Evolutionary conservation across 2,797 vertebrate genomes (phyloP), one percentile per base, ranked within the genome.

Genomic region (Macropus fuliginosus): DNA sequence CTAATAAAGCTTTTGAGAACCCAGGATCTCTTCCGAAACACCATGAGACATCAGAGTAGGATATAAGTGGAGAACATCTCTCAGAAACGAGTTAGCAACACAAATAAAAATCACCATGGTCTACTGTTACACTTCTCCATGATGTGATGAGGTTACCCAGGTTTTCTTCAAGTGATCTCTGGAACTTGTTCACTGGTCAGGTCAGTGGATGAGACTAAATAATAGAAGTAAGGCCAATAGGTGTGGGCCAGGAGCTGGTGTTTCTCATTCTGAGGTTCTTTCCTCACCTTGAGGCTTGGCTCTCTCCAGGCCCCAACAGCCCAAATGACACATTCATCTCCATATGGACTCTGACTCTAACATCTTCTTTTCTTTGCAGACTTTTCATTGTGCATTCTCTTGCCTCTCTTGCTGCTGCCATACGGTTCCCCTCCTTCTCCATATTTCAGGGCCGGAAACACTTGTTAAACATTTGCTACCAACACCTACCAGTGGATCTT

Each of bases 401-500:
- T 94, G 96, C 97, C 97, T 97, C 90, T 2, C 90, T 90, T 92
- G 90, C 92, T 90, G 55, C 91, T 54, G 56, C 96, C 98, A 96
- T 98, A 96, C 95, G 93, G 96, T 98, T 94, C 96, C 94, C 97
- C 96, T 97, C 92, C 92, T 96, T 92, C 91, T 97, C 97, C 95
- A 95, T 96, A 97, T 96, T 98, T 97, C 96, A 96, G 95, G 94
- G 93, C 97, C 95, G 87, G 96, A 97, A 95, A 96, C 3, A 92
- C 96, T 95, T 97, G 96, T 92, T 92, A 97, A 97, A 97, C 97
- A 98, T 97, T 98, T 98, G 97, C 96, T 97, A 97, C 95, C 97
- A 94, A 97, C 97, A 98, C 97, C 96, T 97, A 97, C 97, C 96
- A 96, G 90, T 93, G 92, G 95, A 92, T 94, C 54, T 95, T 94